A percentile compares a stretch with the other conserved stretches of the same genome.
Evolutionary conservation across 1,140 invertebrate genomes (phyloP).

Genomic region (Drosophila erecta): DNA sequence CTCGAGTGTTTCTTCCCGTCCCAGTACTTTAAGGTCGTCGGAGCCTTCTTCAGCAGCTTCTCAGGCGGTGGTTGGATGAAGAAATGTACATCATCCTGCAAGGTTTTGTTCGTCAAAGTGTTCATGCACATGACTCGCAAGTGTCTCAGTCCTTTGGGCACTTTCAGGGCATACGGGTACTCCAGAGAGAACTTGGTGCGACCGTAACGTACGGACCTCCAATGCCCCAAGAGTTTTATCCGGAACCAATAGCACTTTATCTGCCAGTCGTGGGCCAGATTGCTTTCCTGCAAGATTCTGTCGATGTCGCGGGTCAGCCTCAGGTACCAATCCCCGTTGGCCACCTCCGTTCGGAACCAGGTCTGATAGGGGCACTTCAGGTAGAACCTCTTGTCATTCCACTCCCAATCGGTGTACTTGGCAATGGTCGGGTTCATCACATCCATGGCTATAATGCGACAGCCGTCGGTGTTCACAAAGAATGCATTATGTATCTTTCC

Average conservation of each 20-base stretch:
- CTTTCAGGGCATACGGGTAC: conserved; percentile 7
- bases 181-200: neutral
- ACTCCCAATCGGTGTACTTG: conserved; percentile 1
- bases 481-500: conserved; percentile 21
- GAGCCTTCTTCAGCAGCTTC: neutral
- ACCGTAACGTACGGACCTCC: neutral
- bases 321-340: conserved; percentile 11
- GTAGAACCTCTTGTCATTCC: neutral
- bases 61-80: conserved; percentile 26
- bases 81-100: conserved; percentile 29
- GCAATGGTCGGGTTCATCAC: conserved; percentile 28
- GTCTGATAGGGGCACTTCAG: neutral
- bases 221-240: too few relatives aligned
- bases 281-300: neutral
- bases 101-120: neutral
- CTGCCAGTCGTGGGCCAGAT: neutral
- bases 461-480: conserved; percentile 40
- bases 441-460: conserved; percentile 34
- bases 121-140: conserved; percentile 10
- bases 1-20: neutral
- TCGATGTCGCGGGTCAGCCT: conserved; percentile 12
- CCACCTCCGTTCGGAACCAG: conserved; percentile 22
- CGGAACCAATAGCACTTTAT: conserved; percentile 17
- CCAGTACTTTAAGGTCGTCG: neutral
- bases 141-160: neutral